Base-by-base conservation (phyloP, 2,797 vertebrate species). In the Pteronotus mesoamericanus region DNA sequence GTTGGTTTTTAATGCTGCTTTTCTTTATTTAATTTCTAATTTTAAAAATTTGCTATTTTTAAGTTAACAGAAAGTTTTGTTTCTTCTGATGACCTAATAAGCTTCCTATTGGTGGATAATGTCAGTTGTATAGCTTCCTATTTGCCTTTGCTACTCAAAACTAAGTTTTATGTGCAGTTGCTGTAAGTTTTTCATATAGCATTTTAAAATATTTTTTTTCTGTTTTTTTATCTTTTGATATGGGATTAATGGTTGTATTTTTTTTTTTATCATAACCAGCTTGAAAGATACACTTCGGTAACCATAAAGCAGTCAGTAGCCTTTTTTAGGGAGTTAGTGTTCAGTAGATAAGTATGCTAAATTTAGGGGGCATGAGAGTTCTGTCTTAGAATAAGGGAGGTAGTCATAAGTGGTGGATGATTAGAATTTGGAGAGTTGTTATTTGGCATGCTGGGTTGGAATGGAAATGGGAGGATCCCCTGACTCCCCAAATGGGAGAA, bases 41-140 rank as follows among this genome's bases (percentile, higher is more conserved):
- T 92, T 79, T 80, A 77, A 44, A 9, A 78, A 89, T 91, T 89
- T 93, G 5, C 32, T 75, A 5, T 61, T 82, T 78, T 95, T 66
- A 69, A 89, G 21, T 94, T 94, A 91, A 82, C 3, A 82, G 37
- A 46, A 87, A 88, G 18, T 94, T 93, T 79, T 32, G 32, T 95
- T 91, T 95, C 61, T 55, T 88, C 53, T 93, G 15, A 34, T 94
- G 26, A 94, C 12, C 34, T 91, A 22, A 42, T 88, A 68, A 64
- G 19, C 46, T 91, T 84, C 16, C 21, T 96, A 92, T 87, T 53
- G 77, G 64, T 34, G 87, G 64, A 26, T 9, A 22, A 14, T 79
- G 12, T 39, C 34, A 80, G 26, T 66, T 90, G 26, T 37, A 8
- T 85, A 72, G 86, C 19, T 91, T 87, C 39, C 10, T 66, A 16